These are phyloP conservation scores for Phymastichus coffea DNA, from an alignment of 1,140 invertebrate species.

Conservation along the genomic window DNA sequence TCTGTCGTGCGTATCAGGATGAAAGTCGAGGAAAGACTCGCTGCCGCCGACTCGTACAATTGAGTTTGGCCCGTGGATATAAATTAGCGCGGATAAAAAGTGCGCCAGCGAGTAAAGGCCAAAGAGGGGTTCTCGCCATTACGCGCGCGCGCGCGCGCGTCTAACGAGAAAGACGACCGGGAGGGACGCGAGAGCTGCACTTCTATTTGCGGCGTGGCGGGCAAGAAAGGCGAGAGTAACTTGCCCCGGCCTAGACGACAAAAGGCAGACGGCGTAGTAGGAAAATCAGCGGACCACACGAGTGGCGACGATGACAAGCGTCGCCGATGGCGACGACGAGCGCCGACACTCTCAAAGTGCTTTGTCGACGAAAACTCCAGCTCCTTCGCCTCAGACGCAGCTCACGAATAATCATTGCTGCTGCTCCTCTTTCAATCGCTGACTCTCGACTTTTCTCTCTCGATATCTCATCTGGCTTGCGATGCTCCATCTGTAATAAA, in stretches of 20 bases:
- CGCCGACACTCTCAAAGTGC: conserved; percentile 46
- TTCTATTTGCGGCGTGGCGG: conserved; percentile 10
- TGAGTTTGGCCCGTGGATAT: neutral
- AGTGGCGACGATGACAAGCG: conserved; percentile 26
- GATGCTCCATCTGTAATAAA: too few species aligned
- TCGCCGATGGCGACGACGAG: conserved; percentile 10
- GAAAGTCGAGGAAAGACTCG: neutral
- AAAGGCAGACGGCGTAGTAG: conserved; percentile 1
- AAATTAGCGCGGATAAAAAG: neutral
- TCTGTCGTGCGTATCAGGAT: neutral
- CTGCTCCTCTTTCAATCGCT: neutral
- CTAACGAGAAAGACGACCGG: conserved; percentile 15
- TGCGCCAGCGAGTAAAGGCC: neutral
- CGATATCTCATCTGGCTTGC: too few species aligned
- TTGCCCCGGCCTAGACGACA: neutral
- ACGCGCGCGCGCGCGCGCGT: neutral
- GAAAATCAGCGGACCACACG: conserved; percentile 30
- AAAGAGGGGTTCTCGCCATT: neutral
- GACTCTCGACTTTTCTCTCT: neutral
- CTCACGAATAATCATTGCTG: conserved; percentile 1
- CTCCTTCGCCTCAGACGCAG: neutral
- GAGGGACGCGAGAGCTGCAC: too few species aligned
- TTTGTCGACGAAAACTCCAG: conserved; percentile 43
- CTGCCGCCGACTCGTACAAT: neutral
- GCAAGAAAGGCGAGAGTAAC: neutral